Evolutionary conservation across 2,797 vertebrate genomes (phyloP).

Genomic region (Micromesistius poutassou): DNA sequence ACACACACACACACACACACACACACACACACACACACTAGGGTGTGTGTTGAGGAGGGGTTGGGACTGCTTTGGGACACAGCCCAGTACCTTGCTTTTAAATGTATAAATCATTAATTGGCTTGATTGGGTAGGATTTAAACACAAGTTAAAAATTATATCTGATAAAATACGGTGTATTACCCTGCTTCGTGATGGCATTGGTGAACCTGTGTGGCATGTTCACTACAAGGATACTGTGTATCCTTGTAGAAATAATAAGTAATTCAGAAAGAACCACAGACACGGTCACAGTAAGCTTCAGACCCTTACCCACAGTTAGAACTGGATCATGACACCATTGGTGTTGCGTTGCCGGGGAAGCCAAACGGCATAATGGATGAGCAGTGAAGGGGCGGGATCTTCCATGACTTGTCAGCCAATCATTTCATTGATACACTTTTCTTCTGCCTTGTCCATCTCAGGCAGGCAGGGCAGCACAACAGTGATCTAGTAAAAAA

Average conservation of each 20-base stretch:
- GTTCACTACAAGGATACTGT: too few relatives aligned
- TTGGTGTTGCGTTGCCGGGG: slow-evolving; percentile 56
- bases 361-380: slow-evolving; percentile 54
- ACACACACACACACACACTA: too few relatives aligned
- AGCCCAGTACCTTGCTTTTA: too few relatives aligned
- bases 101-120: neutral
- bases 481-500: slow-evolving; percentile 17
- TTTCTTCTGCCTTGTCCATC: slow-evolving; percentile 19
- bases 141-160: neutral
- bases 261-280: slow-evolving; percentile 8
- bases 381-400: slow-evolving; percentile 36
- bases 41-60: too few relatives aligned
- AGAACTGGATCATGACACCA: slow-evolving; percentile 69
- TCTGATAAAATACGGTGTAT: too few relatives aligned
- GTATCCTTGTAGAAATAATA: neutral
- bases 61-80: too few relatives aligned
- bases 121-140: neutral
- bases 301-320: slow-evolving; percentile 69
- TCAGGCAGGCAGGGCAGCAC: slow-evolving; percentile 18
- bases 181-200: too few relatives aligned
- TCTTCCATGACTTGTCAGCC: slow-evolving; percentile 49
- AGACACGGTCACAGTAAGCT: neutral
- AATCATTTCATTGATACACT: slow-evolving; percentile 29
- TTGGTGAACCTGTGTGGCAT: too few relatives aligned
- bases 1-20: too few relatives aligned